phyloP scores from a whole-genome alignment of 2,797 vertebrate genomes.

The Platalea minor region DNA sequence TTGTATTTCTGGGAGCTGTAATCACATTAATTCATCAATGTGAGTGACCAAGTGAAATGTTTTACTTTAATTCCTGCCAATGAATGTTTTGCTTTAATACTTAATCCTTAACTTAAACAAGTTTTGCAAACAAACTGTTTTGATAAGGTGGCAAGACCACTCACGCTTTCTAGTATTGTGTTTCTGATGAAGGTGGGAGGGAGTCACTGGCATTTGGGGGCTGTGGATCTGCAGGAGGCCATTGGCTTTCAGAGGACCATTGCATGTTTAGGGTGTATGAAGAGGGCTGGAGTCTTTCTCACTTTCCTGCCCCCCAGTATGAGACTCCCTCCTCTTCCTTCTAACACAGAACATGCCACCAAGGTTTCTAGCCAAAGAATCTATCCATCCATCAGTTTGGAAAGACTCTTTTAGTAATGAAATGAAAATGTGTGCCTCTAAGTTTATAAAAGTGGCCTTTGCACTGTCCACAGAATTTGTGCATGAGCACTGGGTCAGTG shows the following conservation, averaged over 20 bases:
- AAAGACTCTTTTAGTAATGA: not conserved
- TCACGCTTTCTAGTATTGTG: not conserved
- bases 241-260: not conserved
- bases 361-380: not conserved
- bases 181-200: not conserved
- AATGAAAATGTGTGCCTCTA: not conserved
- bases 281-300: not conserved
- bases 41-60: not conserved
- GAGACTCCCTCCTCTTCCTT: not conserved
- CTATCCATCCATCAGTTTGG: not conserved
- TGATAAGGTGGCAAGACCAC: not conserved
- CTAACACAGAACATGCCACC: not conserved
- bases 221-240: not conserved
- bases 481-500: not conserved
- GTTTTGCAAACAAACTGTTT: not conserved
- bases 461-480: not conserved
- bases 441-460: not conserved
- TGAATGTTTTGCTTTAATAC: not conserved
- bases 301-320: not conserved
- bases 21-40: not conserved
- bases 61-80: not conserved
- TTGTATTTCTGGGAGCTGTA: not conserved
- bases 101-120: not conserved
- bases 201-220: not conserved
- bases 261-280: not conserved